phyloP scores from a whole-genome alignment of 1,140 invertebrate genomes.

The Caenorhabditis inopinata region DNA sequence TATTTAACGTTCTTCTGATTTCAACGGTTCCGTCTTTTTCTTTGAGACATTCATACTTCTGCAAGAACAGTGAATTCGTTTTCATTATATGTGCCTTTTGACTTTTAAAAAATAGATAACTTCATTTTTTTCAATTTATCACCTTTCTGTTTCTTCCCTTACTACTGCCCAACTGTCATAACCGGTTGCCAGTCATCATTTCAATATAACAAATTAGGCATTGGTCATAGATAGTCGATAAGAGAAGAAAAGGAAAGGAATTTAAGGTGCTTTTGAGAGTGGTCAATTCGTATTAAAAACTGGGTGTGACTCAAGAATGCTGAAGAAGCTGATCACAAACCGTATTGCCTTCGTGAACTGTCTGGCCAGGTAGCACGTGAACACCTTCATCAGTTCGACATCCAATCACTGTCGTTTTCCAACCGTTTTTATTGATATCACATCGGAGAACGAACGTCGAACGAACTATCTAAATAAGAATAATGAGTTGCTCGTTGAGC shows the following conservation, averaged over 20 bases:
- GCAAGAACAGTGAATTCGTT: neutral
- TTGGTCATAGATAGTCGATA: neutral
- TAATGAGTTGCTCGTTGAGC: neutral
- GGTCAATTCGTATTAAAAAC: neutral
- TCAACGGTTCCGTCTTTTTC: conserved; percentile 38
- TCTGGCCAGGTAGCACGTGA: conserved; percentile 42
- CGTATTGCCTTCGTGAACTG: conserved; percentile 43
- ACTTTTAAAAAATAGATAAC: neutral
- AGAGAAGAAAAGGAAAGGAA: neutral
- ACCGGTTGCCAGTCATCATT: conserved; percentile 2
- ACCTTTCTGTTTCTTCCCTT: neutral
- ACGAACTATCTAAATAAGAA: conserved; percentile 42
- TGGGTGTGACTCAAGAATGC: no score
- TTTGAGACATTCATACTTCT: conserved; percentile 44
- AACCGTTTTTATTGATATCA: conserved; percentile 40
- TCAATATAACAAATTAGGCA: neutral
- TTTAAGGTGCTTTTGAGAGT: neutral
- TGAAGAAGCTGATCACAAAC: conserved; percentile 39
- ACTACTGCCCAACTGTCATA: neutral
- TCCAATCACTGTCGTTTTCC: conserved; percentile 41
- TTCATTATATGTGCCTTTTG: neutral
- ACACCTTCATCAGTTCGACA: conserved; percentile 38
- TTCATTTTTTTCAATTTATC: neutral
- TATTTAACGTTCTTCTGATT: conserved; percentile 40
- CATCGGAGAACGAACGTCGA: conserved; percentile 50